phyloP scores from a whole-genome alignment of 2,888 invertebrate genomes.

The Auanema sp. region DNA sequence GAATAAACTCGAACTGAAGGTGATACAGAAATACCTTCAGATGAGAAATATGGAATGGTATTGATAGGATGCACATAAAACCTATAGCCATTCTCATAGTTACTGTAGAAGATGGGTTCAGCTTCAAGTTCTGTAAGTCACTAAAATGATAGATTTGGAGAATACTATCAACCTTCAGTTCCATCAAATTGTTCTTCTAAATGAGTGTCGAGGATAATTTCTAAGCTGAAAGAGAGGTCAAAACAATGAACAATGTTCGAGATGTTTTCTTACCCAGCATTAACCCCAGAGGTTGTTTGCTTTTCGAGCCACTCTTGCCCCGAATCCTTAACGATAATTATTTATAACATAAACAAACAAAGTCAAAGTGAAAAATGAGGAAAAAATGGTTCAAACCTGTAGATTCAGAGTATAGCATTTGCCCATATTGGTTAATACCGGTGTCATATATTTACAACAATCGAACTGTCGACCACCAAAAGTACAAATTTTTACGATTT shows the following conservation, averaged over 20 bases:
- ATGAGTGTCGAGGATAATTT: slow-evolving; percentile 54
- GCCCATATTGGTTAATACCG: slow-evolving; percentile 58
- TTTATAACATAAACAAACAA: background rate
- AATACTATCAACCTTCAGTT: slow-evolving; percentile 18
- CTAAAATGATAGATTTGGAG: slow-evolving; percentile 1
- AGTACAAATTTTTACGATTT: slow-evolving; percentile 52
- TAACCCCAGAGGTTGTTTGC: slow-evolving; percentile 54
- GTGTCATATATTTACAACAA: slow-evolving; percentile 53
- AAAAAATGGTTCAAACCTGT: slow-evolving; percentile 29
- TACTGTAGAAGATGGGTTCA: slow-evolving; percentile 44
- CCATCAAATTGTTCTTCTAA: slow-evolving; percentile 52
- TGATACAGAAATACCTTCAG: slow-evolving; percentile 59
- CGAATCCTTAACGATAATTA: slow-evolving; percentile 10
- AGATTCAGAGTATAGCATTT: slow-evolving; percentile 54
- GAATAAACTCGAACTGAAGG: slow-evolving; percentile 47
- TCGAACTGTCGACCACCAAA: slow-evolving; percentile 51
- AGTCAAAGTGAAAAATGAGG: background rate
- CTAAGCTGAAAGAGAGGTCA: slow-evolving; percentile 24
- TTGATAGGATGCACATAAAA: slow-evolving; percentile 55
- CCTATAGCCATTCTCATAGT: slow-evolving; percentile 58
- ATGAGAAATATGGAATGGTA: slow-evolving; percentile 46
- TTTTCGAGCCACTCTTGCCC: slow-evolving; percentile 43
- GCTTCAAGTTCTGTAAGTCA: background rate
- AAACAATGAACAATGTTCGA: background rate
- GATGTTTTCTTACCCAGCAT: slow-evolving; percentile 35